These are phyloP conservation scores for Terrapene triunguis DNA, from an alignment of 2,113 vertebrate genomes.

Conservation along the genomic window DNA sequence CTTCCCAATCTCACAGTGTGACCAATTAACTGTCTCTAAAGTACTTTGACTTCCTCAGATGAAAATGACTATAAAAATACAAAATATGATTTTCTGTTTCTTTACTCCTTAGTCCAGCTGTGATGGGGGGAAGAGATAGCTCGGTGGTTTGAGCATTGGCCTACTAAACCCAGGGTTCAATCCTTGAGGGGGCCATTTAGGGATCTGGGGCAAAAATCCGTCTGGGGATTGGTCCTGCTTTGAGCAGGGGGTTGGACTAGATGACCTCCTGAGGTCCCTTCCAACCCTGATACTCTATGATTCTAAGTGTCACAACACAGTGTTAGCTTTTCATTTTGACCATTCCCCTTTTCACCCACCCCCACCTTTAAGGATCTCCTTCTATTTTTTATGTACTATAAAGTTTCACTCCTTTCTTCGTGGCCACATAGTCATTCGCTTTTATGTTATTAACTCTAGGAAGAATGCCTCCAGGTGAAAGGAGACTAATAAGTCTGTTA, in stretches of 20 bases:
- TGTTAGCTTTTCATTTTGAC: constrained; percentile 42
- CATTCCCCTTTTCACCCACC: background rate
- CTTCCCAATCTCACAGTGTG: background rate
- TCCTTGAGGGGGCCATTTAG: no score
- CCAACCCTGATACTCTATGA: no score
- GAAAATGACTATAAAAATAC: constrained; percentile 1
- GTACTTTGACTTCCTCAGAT: background rate
- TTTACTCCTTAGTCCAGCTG: constrained; percentile 31
- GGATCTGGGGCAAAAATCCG: no score
- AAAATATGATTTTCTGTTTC: constrained; percentile 28
- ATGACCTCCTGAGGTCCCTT: no score
- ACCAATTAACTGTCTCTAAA: background rate
- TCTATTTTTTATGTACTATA: background rate
- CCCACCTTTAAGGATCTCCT: background rate
- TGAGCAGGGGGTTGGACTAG: no score
- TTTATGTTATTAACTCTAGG: constrained; percentile 72
- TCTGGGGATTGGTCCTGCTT: no score
- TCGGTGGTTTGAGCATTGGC: no score
- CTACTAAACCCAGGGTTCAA: no score
- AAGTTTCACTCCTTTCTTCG: constrained; percentile 28
- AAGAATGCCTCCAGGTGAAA: constrained; percentile 52
- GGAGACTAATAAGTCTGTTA: constrained; percentile 36
- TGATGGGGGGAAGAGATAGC: background rate
- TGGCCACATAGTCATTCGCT: constrained; percentile 41
- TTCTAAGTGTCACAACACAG: background rate